phyloP scores from a whole-genome alignment of 2,888 invertebrate species.

The Belgica antarctica region DNA sequence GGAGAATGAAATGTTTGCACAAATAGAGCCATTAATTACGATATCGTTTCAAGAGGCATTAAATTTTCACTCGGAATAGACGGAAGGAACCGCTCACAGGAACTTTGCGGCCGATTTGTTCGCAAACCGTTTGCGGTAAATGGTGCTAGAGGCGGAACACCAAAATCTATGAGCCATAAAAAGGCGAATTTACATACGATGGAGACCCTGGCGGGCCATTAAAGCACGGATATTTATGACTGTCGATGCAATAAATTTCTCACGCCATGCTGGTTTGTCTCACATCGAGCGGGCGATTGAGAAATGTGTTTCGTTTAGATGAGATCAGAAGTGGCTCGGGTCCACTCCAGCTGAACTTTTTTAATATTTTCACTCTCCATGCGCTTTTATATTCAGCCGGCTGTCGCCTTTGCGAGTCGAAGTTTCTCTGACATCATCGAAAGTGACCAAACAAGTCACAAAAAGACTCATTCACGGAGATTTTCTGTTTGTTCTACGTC shows the following conservation, averaged over 20 bases:
- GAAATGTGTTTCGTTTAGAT: not conserved
- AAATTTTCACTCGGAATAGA: not conserved
- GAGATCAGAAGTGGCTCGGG: not conserved
- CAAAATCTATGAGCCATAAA: constrained; percentile 4
- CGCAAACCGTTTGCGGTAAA: not conserved
- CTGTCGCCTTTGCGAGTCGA: not conserved
- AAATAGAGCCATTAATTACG: constrained; percentile 27
- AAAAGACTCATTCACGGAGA: constrained; percentile 17
- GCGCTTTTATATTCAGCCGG: constrained; percentile 9
- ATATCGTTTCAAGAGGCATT: not conserved
- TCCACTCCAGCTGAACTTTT: constrained; percentile 28
- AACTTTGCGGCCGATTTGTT: not conserved
- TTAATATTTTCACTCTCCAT: constrained; percentile 22
- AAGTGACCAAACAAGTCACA: constrained; percentile 14
- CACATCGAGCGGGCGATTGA: not conserved
- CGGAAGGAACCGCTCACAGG: not conserved
- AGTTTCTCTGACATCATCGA: constrained; percentile 29
- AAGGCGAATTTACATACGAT: constrained; percentile 16
- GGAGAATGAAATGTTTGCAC: constrained; percentile 23
- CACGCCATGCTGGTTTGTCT: constrained; percentile 15
- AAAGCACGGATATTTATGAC: constrained; percentile 32
- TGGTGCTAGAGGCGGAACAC: not conserved
- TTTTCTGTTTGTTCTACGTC: constrained; percentile 24
- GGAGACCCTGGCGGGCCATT: constrained; percentile 2
- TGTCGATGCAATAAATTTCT: constrained; percentile 34